Base-by-base conservation (phyloP, 2,797 vertebrate genomes). In the Poecilia gillii region DNA sequence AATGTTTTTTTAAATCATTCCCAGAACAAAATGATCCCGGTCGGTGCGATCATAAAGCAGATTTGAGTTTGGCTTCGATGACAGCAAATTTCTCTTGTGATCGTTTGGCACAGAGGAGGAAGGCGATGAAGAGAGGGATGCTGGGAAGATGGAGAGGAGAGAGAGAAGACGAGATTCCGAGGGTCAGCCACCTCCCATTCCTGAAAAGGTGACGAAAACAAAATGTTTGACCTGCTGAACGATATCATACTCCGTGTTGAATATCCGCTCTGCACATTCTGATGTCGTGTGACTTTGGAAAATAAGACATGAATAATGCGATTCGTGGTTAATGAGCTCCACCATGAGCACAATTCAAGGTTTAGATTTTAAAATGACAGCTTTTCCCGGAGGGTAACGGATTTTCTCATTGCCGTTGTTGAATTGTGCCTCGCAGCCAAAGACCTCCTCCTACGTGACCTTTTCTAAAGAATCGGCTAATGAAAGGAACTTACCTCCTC, bases 111-210 rank as follows among this genome's bases (percentile, higher is more conserved):
- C 88, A 59, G 95, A 96, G 76, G 94, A 95, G 66, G 95, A 95
- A 66, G 85, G 71, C 64, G 94, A 95, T 2, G 45, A 75, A 3
- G 95, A 95, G 57, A 89, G 45, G 33, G 94, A 94, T 43, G 33
- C 73, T 14, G 89, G 77, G 39, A 93, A 90, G 81, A 68, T 73
- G 73, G 94, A 96, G 72, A 94, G 78, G 73, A 94, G 87, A 87
- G 93, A 94, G 25, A 88, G 86, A 82, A 91, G 91, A 47, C 91
- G 88, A 91, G 94, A 95, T 84, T 91, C 82, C 1, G 95, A 95
- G 14, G 85, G 90, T 77, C 94, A 93, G 2, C 95, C 95, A 68
- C 95, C 95, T 76, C 94, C 94, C 0, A 94, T 95, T 78, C 95
- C 95, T 77, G 95, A 94, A 75, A 96, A 95, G 95, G 96, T 96